These are phyloP conservation scores for Cnemophilus loriae DNA, from an alignment of 2,113 vertebrate genomes.

Conservation along the genomic window DNA sequence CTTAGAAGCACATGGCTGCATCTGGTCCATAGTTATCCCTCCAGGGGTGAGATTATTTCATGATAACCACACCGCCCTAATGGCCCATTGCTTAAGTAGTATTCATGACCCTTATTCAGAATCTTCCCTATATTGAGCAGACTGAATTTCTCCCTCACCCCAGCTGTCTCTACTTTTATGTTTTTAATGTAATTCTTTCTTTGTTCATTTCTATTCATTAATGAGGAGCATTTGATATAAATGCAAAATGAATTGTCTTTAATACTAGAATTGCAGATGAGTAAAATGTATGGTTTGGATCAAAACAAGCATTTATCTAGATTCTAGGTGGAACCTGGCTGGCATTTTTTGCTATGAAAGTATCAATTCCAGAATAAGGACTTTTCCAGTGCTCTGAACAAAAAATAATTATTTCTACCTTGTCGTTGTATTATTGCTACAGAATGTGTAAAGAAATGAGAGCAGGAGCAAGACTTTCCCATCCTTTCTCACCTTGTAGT, in stretches of 20 bases:
- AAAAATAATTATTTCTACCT: neutral
- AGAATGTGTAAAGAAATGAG: neutral
- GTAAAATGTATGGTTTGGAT: neutral
- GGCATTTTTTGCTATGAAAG: neutral
- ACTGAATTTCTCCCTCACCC: neutral
- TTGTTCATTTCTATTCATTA: neutral
- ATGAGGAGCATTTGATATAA: neutral
- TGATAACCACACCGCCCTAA: constrained; percentile 11
- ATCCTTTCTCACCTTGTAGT: neutral
- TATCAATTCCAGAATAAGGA: neutral
- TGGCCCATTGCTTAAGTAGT: constrained; percentile 26
- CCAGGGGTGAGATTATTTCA: constrained; percentile 49
- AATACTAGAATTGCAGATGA: neutral
- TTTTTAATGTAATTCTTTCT: neutral
- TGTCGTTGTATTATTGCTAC: neutral
- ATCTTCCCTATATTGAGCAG: neutral
- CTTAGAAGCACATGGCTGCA: constrained; percentile 31
- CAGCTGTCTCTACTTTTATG: neutral
- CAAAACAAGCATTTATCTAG: neutral
- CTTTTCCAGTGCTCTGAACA: neutral
- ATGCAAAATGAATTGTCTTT: neutral
- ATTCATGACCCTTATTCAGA: constrained; percentile 37
- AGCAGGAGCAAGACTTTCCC: neutral
- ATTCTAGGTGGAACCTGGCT: neutral
- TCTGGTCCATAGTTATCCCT: constrained; percentile 53